A percentile compares a stretch with the other conserved stretches of the same genome.
Conservation (phyloP, 2,113 vertebrate species). For the Phalacrocorax carbo region DNA sequence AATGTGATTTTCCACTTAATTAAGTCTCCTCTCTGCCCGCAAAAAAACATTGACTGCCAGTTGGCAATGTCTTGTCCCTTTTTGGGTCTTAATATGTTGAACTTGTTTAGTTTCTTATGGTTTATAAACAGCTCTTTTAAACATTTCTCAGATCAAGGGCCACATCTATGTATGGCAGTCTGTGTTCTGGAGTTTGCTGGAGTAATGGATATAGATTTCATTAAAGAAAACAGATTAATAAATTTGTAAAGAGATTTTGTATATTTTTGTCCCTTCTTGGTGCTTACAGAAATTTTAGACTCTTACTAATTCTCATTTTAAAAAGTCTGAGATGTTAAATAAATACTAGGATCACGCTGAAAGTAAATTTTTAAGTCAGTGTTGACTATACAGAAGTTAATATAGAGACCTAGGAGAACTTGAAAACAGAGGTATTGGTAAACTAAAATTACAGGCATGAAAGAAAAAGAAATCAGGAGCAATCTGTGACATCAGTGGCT, state of each 20-base stretch:
- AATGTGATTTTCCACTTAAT: not conserved
- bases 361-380: not conserved
- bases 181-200: not conserved
- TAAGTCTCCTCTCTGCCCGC: not conserved
- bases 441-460: not conserved
- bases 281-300: not conserved
- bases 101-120: not conserved
- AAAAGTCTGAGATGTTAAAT: not conserved
- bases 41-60: not conserved
- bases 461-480: not conserved
- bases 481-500: not conserved
- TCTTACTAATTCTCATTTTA: not conserved
- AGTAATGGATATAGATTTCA: not conserved
- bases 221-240: not conserved
- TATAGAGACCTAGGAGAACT: not conserved
- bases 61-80: not conserved
- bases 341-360: not conserved
- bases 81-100: not conserved
- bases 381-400: not conserved
- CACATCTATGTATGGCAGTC: not conserved
- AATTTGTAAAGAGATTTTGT: not conserved
- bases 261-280: not conserved
- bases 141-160: not conserved
- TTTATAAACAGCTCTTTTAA: not conserved
- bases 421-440: fast-evolving